Conservation (phyloP, 2,888 invertebrate genomes). For the Synanthedon formicaeformis region DNA sequence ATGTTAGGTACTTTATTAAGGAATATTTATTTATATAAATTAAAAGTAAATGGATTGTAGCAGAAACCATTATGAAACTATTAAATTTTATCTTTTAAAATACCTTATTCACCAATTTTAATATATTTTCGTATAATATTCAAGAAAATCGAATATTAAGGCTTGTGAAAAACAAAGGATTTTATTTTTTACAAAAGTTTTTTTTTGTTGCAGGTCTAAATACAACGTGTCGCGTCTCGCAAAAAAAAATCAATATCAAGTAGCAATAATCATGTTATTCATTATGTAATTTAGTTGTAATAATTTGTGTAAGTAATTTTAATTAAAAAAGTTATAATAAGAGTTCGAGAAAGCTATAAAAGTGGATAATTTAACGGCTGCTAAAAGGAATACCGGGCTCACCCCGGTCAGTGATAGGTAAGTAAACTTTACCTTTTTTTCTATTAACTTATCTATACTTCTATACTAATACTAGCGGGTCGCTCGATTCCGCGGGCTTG, state of each 20-base stretch:
- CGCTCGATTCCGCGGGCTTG: no score
- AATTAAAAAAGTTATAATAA: constrained; percentile 12
- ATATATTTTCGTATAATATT: not conserved
- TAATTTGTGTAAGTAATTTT: constrained; percentile 15
- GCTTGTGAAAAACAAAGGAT: no score
- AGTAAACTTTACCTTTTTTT: constrained; percentile 9
- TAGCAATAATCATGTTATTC: not conserved
- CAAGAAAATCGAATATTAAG: no score
- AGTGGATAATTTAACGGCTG: constrained; percentile 50
- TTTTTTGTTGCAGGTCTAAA: constrained; percentile 51
- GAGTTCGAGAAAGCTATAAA: constrained; percentile 28
- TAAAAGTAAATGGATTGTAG: constrained; percentile 1
- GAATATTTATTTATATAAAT: no score
- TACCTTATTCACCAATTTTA: not conserved
- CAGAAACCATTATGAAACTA: constrained; percentile 19
- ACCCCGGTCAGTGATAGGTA: constrained; percentile 59
- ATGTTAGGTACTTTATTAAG: no score
- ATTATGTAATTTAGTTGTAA: constrained; percentile 7
- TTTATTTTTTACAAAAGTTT: constrained; percentile 4
- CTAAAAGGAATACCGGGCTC: constrained; percentile 42
- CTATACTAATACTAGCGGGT: no score
- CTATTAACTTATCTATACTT: no score
- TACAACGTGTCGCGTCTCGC: constrained; percentile 14
- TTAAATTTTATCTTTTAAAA: not conserved
- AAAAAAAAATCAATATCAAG: constrained; percentile 4